These are phyloP conservation scores for Coregonus sp. DNA, from an alignment of 2,797 vertebrate genomes.

Conservation along the genomic window DNA sequence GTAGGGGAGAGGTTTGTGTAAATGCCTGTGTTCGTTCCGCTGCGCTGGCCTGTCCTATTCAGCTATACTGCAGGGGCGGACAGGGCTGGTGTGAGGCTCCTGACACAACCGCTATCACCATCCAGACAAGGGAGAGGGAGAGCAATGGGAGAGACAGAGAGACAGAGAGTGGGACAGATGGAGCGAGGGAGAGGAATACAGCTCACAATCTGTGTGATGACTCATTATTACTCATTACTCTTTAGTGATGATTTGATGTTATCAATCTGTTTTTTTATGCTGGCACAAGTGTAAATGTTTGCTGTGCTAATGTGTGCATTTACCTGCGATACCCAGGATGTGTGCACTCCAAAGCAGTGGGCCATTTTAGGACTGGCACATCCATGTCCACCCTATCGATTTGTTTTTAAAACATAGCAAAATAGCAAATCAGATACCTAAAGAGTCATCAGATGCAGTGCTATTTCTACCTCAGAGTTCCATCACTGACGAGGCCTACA, in stretches of 20 bases:
- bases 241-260: no score
- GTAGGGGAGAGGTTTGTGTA: not conserved
- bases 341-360: not conserved
- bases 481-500: not conserved
- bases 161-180: not conserved
- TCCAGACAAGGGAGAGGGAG: not conserved
- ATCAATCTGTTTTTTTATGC: no score
- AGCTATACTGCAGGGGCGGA: not conserved
- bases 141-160: not conserved
- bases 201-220: no score
- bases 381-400: not conserved
- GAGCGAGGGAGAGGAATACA: not conserved
- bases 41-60: conserved; percentile 6
- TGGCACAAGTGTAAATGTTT: not conserved
- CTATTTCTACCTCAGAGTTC: not conserved
- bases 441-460: not conserved
- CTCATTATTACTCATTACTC: no score
- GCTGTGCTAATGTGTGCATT: not conserved
- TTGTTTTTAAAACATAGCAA: not conserved
- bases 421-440: not conserved
- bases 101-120: not conserved
- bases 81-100: conserved; percentile 8
- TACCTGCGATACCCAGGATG: not conserved
- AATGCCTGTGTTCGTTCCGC: not conserved
- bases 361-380: not conserved